Base-by-base conservation (phyloP, 1,140 invertebrate species). In the Drosophila littoralis region DNA sequence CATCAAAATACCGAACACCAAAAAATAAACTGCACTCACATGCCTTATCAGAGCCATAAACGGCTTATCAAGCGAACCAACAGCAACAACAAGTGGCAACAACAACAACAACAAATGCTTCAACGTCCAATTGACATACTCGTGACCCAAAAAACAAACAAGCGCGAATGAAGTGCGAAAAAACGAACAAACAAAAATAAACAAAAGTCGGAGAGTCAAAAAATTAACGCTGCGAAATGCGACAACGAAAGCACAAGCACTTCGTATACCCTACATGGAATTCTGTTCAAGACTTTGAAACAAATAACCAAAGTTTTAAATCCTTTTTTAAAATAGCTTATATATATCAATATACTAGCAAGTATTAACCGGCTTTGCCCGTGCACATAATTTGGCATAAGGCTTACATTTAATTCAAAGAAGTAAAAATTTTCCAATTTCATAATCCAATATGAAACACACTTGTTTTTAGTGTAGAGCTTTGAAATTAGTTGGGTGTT, bases 41-140 rank as follows among this genome's bases (percentile, higher is more conserved):
- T 15, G 60, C 38, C 48, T 75, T 75, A 75, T 75, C 73, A 72
- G 58, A 36, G 12, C 58, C 50, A 85, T 81, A 78, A 81, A 82
- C 66, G 64, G 75, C 75, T 86, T 81, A 85, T 85, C 82, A 81
- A 28, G 51, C 59, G 50, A 42, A 55, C 60, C 36, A 52, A 43
- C 55, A 75, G 28, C 59, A 74, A 51, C 61, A 52, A 43, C 60
- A 43, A 58, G 6, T 12, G 51, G 8, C 51, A 36, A 17, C 15
- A 61, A 45, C 59, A 61, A 7, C 72, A 38, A 22, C 22, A 22
- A 22, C 22, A 42, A 65, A 6, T 33, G 2, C 32, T 46, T 69
- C 57, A 64, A 75, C 60, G 63, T 60, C 65, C 76, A 79, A 77
- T 40, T 75, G 43, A 80, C 71, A 65, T 22, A 58, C 67, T 67